Percentiles rank a stretch among this genome's conserved stretches.
These are phyloP conservation scores for Micropoecilia bifurca DNA, from an alignment of 2,797 vertebrate species.

Conservation along the genomic window DNA sequence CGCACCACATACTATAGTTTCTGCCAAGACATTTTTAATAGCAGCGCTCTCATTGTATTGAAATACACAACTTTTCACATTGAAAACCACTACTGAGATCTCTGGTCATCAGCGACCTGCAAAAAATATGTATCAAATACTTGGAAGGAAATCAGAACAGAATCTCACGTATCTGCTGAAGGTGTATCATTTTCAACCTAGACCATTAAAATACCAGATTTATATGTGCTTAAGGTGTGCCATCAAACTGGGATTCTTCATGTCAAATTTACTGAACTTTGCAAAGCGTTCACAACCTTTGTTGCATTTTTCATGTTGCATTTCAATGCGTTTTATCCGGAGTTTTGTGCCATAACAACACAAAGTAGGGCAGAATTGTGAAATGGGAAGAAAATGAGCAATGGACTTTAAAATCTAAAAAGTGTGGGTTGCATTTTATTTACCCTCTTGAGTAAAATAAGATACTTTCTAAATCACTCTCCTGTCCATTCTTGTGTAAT, in stretches of 20 bases:
- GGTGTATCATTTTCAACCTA: conserved; percentile 31
- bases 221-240: conserved; percentile 19
- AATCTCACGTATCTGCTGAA: conserved; percentile 41
- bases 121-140: too few species aligned
- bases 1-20: background rate
- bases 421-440: background rate
- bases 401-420: background rate
- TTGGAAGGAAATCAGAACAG: conserved; percentile 31
- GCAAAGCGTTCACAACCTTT: background rate
- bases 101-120: too few species aligned
- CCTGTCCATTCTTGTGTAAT: background rate
- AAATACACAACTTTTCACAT: conserved; percentile 13
- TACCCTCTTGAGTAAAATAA: background rate
- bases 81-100: conserved; percentile 24
- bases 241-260: conserved; percentile 5
- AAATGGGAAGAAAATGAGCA: background rate
- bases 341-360: background rate
- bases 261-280: background rate
- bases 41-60: conserved; percentile 3
- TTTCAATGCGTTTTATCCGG: background rate
- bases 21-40: conserved; percentile 3
- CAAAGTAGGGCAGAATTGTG: background rate
- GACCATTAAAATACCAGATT: conserved; percentile 15
- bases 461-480: background rate
- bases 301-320: background rate